Conservation (phyloP, 2,888 invertebrate species). For the Lasioglossum vierecki region DNA sequence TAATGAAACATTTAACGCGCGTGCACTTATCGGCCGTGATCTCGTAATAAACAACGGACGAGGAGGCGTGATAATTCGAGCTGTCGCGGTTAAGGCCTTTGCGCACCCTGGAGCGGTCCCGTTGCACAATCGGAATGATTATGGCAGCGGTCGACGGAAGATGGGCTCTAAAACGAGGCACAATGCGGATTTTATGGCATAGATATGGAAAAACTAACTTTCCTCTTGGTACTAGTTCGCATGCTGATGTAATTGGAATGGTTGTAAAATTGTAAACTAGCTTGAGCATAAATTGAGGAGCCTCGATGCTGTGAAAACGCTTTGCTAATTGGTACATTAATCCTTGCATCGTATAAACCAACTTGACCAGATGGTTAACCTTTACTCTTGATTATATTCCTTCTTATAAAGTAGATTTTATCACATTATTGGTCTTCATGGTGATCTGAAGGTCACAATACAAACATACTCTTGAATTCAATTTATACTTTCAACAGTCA, state of each 20-base stretch:
- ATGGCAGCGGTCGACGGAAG: slow-evolving; percentile 7
- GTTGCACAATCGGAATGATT: slow-evolving; percentile 18
- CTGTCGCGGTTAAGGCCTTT: slow-evolving; percentile 5
- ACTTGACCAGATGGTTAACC: background rate
- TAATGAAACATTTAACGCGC: slow-evolving; percentile 53
- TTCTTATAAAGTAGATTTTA: background rate
- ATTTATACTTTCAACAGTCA: background rate
- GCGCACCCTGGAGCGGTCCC: slow-evolving; percentile 17
- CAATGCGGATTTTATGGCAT: background rate
- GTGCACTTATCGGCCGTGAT: slow-evolving; percentile 48
- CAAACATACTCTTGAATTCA: background rate
- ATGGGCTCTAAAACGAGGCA: background rate
- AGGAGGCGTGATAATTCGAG: slow-evolving; percentile 52
- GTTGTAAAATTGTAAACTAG: background rate
- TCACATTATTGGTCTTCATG: background rate
- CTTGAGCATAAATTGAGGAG: background rate
- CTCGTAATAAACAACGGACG: slow-evolving; percentile 53
- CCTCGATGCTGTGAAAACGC: background rate
- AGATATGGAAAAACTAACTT: slow-evolving; percentile 12
- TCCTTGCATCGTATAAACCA: background rate
- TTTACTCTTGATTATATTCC: background rate
- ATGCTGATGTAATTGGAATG: background rate
- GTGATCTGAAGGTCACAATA: background rate
- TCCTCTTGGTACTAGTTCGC: background rate
- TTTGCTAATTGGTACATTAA: background rate